Percentiles rank a stretch among this genome's conserved stretches.
Evolutionary conservation across 2,113 vertebrate genomes (phyloP).

Genomic region (Pterocles burchelli): DNA sequence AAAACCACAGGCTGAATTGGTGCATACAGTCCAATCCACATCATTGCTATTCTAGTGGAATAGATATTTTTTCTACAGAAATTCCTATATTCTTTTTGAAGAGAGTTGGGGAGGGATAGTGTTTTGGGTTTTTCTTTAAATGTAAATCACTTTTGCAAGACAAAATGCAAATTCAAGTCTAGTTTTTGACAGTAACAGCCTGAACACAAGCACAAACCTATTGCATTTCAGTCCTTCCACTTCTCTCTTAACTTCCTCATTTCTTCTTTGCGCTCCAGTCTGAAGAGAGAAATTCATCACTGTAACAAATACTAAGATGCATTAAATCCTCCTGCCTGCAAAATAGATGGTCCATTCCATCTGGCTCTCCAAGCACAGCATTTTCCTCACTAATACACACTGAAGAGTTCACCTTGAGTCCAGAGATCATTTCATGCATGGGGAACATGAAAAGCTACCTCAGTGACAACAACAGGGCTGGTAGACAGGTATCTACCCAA

Average conservation of each 20-base stretch:
- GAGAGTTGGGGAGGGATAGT: no score
- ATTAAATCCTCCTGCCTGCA: background rate
- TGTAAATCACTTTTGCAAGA: background rate
- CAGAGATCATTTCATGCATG: background rate
- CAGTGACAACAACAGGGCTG: background rate
- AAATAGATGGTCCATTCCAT: background rate
- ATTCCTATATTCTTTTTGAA: background rate
- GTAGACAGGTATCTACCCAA: background rate
- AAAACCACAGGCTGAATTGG: background rate
- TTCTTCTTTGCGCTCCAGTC: background rate
- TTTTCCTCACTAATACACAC: background rate
- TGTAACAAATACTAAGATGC: background rate
- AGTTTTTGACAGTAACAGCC: background rate
- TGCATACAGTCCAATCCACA: background rate
- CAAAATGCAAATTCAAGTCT: background rate
- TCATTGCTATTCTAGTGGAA: background rate
- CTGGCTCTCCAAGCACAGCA: background rate
- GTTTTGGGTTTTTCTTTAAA: background rate
- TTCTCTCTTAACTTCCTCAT: background rate
- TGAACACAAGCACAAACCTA: background rate
- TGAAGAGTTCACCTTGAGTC: background rate
- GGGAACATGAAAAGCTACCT: background rate
- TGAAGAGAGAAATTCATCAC: background rate
- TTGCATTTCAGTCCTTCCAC: background rate
- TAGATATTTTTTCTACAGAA: background rate